phyloP scores from a whole-genome alignment of 2,888 invertebrate species.

The Argyra leucocephala region DNA sequence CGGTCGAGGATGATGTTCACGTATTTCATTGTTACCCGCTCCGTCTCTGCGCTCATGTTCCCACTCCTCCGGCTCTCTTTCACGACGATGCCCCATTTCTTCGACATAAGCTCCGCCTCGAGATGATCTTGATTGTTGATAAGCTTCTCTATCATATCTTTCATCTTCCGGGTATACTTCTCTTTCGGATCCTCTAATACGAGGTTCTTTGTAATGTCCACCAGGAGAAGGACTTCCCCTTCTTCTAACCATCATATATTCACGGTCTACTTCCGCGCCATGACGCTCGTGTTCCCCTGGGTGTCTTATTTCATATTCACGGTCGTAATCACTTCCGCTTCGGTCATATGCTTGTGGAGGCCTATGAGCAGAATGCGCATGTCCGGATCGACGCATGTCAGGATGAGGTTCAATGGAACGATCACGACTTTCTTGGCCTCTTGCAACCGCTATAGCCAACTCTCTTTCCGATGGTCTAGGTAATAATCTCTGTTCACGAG shows the following conservation, averaged over 20 bases:
- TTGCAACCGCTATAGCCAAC: slow-evolving; percentile 49
- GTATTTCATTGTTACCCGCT: slow-evolving; percentile 27
- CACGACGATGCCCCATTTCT: slow-evolving; percentile 24
- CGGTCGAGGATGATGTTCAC: slow-evolving; percentile 25
- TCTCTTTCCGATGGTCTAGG: slow-evolving; percentile 57
- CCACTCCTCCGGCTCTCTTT: not conserved
- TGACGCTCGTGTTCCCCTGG: slow-evolving; percentile 32
- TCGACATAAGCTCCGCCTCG: slow-evolving; percentile 32
- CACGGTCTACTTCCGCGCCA: slow-evolving; percentile 32
- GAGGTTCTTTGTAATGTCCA: slow-evolving; percentile 34
- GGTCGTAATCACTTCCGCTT: slow-evolving; percentile 20
- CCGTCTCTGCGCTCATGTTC: slow-evolving; percentile 17
- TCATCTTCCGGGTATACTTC: slow-evolving; percentile 39
- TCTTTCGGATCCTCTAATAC: slow-evolving; percentile 27
- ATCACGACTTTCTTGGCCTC: slow-evolving; percentile 37
- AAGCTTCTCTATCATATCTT: slow-evolving; percentile 31
- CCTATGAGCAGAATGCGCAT: slow-evolving; percentile 15
- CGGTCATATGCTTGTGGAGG: slow-evolving; percentile 27
- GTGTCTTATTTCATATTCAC: slow-evolving; percentile 11
- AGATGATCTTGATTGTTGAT: slow-evolving; percentile 28
- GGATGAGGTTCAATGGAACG: slow-evolving; percentile 32
- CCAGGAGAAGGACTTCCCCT: slow-evolving; percentile 33
- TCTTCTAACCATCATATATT: slow-evolving; percentile 30
- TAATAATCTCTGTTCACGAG: slow-evolving; percentile 50
- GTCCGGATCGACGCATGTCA: slow-evolving; percentile 17